Evolutionary conservation across 2,113 vertebrate genomes (phyloP).

Genomic region (Leptobrachium leishanense): DNA sequence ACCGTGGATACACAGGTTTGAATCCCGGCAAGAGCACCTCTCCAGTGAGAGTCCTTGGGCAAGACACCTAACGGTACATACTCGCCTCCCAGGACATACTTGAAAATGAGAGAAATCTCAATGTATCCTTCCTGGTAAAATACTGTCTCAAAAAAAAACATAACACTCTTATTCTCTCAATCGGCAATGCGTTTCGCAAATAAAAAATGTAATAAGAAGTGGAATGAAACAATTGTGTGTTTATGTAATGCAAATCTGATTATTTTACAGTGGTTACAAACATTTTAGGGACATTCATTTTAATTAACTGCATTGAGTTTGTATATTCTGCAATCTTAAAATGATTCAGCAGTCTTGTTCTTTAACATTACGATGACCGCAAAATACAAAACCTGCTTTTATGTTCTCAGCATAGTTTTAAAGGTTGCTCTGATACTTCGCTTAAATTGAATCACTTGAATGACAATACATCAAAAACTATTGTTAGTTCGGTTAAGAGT

Average conservation of each 20-base stretch:
- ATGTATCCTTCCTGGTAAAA: no score
- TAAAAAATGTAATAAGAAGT: neutral
- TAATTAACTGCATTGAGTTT: conserved; percentile 54
- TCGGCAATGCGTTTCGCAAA: neutral
- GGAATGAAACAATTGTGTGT: conserved; percentile 42
- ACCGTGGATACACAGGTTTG: no score
- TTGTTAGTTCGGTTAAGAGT: conserved; percentile 62
- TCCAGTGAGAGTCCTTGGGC: no score
- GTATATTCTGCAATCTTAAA: conserved; percentile 53
- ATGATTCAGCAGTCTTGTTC: conserved; percentile 32
- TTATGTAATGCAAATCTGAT: conserved; percentile 38
- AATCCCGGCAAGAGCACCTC: no score
- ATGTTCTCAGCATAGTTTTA: conserved; percentile 59
- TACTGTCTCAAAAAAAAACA: no score
- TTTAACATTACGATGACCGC: conserved; percentile 58
- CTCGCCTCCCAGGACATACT: no score
- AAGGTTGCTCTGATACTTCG: conserved; percentile 62
- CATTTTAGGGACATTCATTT: conserved; percentile 57
- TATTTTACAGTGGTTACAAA: conserved; percentile 51
- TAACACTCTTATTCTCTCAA: neutral
- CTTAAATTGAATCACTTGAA: conserved; percentile 67
- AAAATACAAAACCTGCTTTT: conserved; percentile 64
- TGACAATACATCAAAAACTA: conserved; percentile 67
- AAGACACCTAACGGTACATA: no score
- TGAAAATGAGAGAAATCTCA: no score